Base-by-base conservation (phyloP, 2,888 invertebrate genomes). In the Yponomeuta plumbellus region DNA sequence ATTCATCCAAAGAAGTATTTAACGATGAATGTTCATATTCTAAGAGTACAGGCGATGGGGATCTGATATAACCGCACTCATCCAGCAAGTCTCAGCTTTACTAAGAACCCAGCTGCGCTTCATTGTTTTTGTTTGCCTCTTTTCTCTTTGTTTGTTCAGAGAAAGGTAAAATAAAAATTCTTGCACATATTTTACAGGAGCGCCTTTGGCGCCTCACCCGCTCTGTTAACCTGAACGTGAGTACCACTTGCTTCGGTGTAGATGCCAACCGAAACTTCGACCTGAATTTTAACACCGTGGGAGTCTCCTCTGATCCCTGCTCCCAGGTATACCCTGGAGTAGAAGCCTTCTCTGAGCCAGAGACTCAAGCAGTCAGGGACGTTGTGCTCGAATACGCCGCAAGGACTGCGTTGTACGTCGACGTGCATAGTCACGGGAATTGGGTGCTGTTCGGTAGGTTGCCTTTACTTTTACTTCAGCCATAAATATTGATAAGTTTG, bases 391-490 rank as follows among this genome's bases (percentile, higher is more conserved):
- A 79, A 44, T 66, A 83, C 65, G 11, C 73, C 0, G 72, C 73
- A 34, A 68, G 83, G 0, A 77, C 75, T 5, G 76, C 80, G 66
- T 21, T 82, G 2, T 81, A 76, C 68, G 75, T 96, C 69, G 92
- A 94, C 11, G 85, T 96, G 44, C 96, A 96, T 79, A 94, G 95
- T 11, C 94, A 94, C 71, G 95, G 95, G 34, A 92, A 92, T 72
- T 93, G 91, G 71, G 74, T 94, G 65, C 77, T 94, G 0, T 94
- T 93, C 72, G 94, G 93, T 44, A 44, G 44, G 44, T 44, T 44
- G 13, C 3, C 13, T 44, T 44, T 44, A 8, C 1, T 34, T 34
- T 34, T 34, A 34, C 34, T 2, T n/a, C n/a, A n/a, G n/a, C n/a
- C n/a, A 34, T 8, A 34, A 34, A 34, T 5, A 26, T 5, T 0